Evolutionary conservation across 1,140 invertebrate species (phyloP), one percentile per base, ranked within the genome.

Genomic region (Chironomus tepperi): DNA sequence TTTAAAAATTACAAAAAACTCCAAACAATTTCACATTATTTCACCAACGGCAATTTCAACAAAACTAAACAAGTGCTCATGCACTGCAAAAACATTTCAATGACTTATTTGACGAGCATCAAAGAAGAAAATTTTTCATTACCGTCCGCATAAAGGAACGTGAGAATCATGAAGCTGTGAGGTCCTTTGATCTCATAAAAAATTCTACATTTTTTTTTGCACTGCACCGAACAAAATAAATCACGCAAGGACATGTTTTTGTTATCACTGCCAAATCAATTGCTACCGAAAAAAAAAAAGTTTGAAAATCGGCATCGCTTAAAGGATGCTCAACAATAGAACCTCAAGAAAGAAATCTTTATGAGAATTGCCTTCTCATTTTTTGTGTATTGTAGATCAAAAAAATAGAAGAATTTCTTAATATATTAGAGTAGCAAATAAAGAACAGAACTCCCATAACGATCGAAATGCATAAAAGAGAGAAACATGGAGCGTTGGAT

Each of bases 401-500:
- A 47, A 57, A n/a, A 57, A 57, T 15, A 57, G 47, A 57, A n/a
- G 3, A 12, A 2, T 34, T 34, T 34, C 5, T 34, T 34, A 12
- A 57, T 57, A 12, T 57, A 57, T 57, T 12, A 57, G 47, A 57
- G n/a, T 57, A 57, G 12, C 47, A 16, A 70, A 70, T 21, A 70
- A 70, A 70, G 65, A 34, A 34, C 24, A 34, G 24, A 70, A 70
- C 65, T 70, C 65, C 65, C 65, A 70, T 70, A 70, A 70, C 16
- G 65, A 70, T 21, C 15, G 7, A 57, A 57, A 57, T 57, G 47
- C 47, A 57, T 57, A 57, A 57, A 57, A 57, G 24, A 70, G 65
- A 18, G 65, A 70, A 70, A 18, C 65, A 70, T 70, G 65, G n/a
- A 19, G 65, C 65, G 65, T 19, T 70, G 65, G 65, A 70, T 70